Evolutionary conservation across 2,797 vertebrate species (phyloP), one percentile per base, ranked within the genome.

Genomic region (Lacerta viridis): DNA sequence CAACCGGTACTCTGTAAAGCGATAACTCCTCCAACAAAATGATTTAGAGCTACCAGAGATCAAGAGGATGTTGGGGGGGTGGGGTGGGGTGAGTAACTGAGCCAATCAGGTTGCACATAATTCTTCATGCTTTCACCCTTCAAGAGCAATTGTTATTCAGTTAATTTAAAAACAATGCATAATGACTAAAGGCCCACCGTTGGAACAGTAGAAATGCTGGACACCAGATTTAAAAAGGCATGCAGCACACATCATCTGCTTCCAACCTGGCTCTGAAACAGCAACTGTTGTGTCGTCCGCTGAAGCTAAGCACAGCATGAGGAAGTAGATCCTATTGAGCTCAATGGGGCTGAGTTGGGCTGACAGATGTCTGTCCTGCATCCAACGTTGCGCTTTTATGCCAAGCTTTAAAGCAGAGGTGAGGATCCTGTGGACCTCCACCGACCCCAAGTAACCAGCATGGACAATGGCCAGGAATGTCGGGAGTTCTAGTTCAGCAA

Each of bases 91-190:
- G 76, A 55, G 39, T 3, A 87, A 59, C 46, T 90, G 87, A 92
- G 29, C 75, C 88, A 71, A 88, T 81, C 0, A 2, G 86, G 36
- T 15, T 93, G 78, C 68, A 84, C 81, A 78, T 77, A 89, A 90
- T 94, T 88, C 69, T 92, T 96, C 10, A 84, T 81, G 75, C 84
- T 93, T 90, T 92, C 89, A 90, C 74, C 64, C 91, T 88, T 92
- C 82, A 92, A 92, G 90, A 92, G 64, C 76, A 93, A 1, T 81
- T 36, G 17, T 85, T 88, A 92, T 91, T 80, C 55, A 85, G 71
- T 86, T 91, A 90, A 91, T 93, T 93, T 92, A 43, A 84, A 92
- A 95, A 85, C 41, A 91, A 84, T 71, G n/a, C 90, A 88, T 46
- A 43, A 90, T 91, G 71, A 81, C 81, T 87, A 84, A 20, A 93